Percentiles rank a stretch among this genome's conserved stretches.
Conservation (phyloP, 2,797 vertebrate species). For the Amblyopsis hoosieri region DNA sequence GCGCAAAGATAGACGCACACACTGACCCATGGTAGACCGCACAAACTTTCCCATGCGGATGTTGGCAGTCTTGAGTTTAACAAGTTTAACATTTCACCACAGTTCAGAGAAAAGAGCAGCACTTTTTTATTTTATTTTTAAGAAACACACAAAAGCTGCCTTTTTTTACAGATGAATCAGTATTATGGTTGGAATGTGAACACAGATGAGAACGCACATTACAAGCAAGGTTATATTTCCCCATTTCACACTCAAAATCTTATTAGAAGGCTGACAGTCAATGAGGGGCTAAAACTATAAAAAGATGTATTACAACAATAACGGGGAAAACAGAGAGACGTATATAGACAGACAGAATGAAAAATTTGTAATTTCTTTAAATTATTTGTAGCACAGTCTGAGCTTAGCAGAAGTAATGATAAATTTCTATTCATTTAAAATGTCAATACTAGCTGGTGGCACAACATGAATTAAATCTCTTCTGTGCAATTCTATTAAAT, state of each 20-base stretch:
- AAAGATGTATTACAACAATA: conserved; percentile 4
- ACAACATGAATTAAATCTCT: not conserved
- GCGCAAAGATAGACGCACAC: not conserved
- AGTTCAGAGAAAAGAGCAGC: conserved; percentile 40
- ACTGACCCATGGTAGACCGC: conserved; percentile 39
- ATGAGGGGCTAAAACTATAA: conserved; percentile 36
- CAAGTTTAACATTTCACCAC: conserved; percentile 53
- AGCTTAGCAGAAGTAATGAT: not conserved
- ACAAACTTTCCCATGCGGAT: conserved; percentile 65
- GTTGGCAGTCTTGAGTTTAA: conserved; percentile 57
- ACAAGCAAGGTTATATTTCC: conserved; percentile 51
- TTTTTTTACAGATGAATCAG: conserved; percentile 68
- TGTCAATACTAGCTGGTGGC: not conserved
- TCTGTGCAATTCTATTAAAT: too few relatives aligned
- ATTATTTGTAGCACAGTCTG: too few relatives aligned
- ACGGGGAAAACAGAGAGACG: not conserved
- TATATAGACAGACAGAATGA: too few relatives aligned
- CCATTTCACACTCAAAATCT: conserved; percentile 45
- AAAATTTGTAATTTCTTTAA: too few relatives aligned
- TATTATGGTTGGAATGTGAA: conserved; percentile 75
- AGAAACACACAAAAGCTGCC: conserved; percentile 56
- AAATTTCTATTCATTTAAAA: not conserved
- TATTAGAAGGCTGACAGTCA: conserved; percentile 49
- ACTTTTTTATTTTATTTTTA: conserved; percentile 52
- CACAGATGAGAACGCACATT: conserved; percentile 66